Conservation (phyloP, 2,113 vertebrate species). For the Crocuta crocuta region DNA sequence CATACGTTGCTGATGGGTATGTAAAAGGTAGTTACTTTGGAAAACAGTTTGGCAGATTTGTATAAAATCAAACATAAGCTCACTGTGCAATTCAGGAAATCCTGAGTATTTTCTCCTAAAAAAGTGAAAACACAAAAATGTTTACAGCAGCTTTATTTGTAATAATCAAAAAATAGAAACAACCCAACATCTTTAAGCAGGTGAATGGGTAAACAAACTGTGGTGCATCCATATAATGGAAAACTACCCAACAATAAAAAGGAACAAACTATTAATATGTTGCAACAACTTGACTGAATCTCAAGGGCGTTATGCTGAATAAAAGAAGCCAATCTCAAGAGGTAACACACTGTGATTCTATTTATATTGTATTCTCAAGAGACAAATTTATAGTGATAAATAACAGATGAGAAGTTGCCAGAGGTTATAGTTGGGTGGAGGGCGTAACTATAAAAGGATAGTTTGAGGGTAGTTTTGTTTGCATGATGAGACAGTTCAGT, state of each 20-base stretch:
- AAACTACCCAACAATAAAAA: not conserved
- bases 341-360: not conserved
- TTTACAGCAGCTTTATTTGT: constrained; percentile 37
- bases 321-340: not conserved
- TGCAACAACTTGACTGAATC: not conserved
- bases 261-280: not conserved
- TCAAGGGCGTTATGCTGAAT: not conserved
- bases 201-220: not conserved
- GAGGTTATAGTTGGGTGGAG: not conserved
- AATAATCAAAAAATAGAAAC: constrained; percentile 38
- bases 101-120: not conserved
- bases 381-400: constrained; percentile 11
- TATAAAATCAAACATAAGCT: not conserved
- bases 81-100: not conserved
- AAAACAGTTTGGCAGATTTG: constrained; percentile 31
- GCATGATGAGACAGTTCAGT: not conserved
- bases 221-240: not conserved
- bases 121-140: not conserved
- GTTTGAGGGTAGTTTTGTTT: not conserved
- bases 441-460: not conserved
- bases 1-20: not conserved
- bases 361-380: constrained; percentile 27
- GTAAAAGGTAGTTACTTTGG: not conserved
- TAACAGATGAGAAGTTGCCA: constrained; percentile 26
- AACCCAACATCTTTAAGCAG: not conserved